Evolutionary conservation across 2,797 vertebrate genomes (phyloP), one percentile per base, ranked within the genome.

Genomic region (Emys orbicularis): DNA sequence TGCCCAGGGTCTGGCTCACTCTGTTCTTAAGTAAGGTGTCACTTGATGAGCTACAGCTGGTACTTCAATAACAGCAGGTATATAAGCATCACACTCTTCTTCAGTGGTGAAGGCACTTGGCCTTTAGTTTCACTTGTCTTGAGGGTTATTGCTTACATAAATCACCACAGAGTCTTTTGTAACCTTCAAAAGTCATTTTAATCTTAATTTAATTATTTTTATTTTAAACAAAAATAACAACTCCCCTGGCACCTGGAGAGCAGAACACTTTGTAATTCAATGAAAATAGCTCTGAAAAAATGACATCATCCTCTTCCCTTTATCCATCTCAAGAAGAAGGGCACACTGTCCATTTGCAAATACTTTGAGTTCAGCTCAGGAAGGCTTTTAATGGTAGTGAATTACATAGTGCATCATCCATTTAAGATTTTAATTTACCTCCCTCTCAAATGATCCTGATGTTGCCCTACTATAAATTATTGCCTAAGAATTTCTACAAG

Each of bases 181-280:
- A 25, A 74, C 89, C 79, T 83, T n/a, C 61, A 65, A n/a, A 86
- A 27, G 21, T 80, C 81, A 80, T 16, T 6, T 65, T 7, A 41
- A 52, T 96, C 59, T 83, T 92, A 81, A 81, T 50, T 49, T 4
- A 92, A 8, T 76, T 88, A 65, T 56, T 97, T 88, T 88, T 77
- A 91, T 72, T 77, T 57, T 81, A 19, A 91, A 86, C 16, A 90
- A 34, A 50, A 49, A 16, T 4, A 2, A 7, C 1, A 12, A 74
- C 9, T 25, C n/a, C 25, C 25, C 41, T 27, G 25, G 41, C 23
- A 74, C 25, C 25, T 44, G 61, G 34, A 74, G 12, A 74, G 44
- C 23, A 74, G 41, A 74, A 27, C 44, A 41, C 25, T 11, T 44
- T 74, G 41, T 15, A 27, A 29, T 41, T 74, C 21, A 41, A 44